A percentile compares a stretch with the other conserved stretches of the same genome.
phyloP scores from a whole-genome alignment of 2,113 vertebrate species.

The Hippocampus barbouri region DNA sequence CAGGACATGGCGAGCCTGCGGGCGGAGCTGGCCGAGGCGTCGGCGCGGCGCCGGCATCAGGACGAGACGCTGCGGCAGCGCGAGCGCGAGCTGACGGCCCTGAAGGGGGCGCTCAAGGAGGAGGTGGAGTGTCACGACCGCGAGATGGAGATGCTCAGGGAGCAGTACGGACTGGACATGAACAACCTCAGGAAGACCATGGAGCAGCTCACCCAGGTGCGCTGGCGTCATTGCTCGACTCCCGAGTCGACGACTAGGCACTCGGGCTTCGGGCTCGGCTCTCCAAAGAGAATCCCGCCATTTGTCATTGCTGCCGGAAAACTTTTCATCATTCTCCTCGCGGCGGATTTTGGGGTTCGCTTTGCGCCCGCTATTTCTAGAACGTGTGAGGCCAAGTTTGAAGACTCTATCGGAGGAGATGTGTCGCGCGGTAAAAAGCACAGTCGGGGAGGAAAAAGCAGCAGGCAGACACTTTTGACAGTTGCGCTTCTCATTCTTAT shows the following conservation, averaged over 20 bases:
- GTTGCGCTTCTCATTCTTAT: neutral
- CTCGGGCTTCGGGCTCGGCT: constrained; percentile 31
- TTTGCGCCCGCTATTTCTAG: constrained; percentile 30
- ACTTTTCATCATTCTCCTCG: constrained; percentile 14
- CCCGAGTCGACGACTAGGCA: neutral
- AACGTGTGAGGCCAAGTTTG: neutral
- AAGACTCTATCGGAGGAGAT: neutral
- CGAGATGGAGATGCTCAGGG: constrained; percentile 76
- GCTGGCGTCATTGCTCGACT: neutral
- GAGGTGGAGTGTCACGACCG: constrained; percentile 76
- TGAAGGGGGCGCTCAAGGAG: constrained; percentile 78
- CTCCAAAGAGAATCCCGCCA: constrained; percentile 17
- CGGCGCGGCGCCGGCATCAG: constrained; percentile 69
- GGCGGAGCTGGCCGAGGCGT: constrained; percentile 78
- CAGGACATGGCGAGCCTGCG: constrained; percentile 80
- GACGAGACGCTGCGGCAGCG: constrained; percentile 80
- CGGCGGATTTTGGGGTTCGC: constrained; percentile 15
- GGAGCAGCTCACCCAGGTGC: constrained; percentile 82
- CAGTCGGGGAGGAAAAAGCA: constrained; percentile 29
- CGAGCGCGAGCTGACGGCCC: constrained; percentile 75
- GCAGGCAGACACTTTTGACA: constrained; percentile 37
- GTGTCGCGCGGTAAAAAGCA: constrained; percentile 3
- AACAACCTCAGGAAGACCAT: constrained; percentile 79
- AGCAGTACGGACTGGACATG: constrained; percentile 82
- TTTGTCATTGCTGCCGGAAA: constrained; percentile 27